These are phyloP conservation scores for Orchestes rusci DNA, from an alignment of 2,888 invertebrate species.

Conservation along the genomic window DNA sequence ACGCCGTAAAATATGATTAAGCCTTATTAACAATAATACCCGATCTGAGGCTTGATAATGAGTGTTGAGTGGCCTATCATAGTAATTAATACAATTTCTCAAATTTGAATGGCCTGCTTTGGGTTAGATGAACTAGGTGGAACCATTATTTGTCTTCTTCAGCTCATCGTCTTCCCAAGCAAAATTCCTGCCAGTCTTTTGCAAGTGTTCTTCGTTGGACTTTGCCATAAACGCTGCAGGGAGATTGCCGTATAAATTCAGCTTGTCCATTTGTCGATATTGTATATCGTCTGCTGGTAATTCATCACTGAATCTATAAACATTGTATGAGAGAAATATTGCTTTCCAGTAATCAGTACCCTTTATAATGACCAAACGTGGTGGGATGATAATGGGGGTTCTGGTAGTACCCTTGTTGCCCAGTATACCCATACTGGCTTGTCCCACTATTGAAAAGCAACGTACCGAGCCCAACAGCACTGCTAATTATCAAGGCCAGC, in stretches of 20 bases:
- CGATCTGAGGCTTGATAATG: too few species aligned
- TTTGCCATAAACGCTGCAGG: constrained; percentile 20
- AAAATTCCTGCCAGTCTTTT: constrained; percentile 39
- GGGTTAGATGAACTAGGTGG: too few species aligned
- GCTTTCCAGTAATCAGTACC: too few species aligned
- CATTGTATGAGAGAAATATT: background rate
- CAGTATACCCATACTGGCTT: background rate
- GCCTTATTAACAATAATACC: too few species aligned
- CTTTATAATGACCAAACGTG: constrained; percentile 25
- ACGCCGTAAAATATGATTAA: constrained; percentile 8
- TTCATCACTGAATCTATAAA: constrained; percentile 27
- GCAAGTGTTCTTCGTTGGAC: constrained; percentile 15
- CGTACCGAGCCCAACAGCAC: constrained; percentile 56
- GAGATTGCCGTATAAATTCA: constrained; percentile 30
- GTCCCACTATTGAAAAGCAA: constrained; percentile 35
- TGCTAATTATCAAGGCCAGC: constrained; percentile 62
- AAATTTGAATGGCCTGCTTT: too few species aligned
- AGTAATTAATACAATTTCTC: too few species aligned
- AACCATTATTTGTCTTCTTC: constrained; percentile 29
- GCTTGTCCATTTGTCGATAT: constrained; percentile 37
- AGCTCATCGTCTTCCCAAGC: constrained; percentile 41
- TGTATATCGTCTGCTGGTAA: constrained; percentile 8
- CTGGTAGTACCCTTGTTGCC: constrained; percentile 14
- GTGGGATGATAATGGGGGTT: constrained; percentile 20
- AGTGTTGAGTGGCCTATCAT: too few species aligned